Evolutionary conservation across 2,888 invertebrate genomes (phyloP).

Genomic region (Arctia plantaginis): DNA sequence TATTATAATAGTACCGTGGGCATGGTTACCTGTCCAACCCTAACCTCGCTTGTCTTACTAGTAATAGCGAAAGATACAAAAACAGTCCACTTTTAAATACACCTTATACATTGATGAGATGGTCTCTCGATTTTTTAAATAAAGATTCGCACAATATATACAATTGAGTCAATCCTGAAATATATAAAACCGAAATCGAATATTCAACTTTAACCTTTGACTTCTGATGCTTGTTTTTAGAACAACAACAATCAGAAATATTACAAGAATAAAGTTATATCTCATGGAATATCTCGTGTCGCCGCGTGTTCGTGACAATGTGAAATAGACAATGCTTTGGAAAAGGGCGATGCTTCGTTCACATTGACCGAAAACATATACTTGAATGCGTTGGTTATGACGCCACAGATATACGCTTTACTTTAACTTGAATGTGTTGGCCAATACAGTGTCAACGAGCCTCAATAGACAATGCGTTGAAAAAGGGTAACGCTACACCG

Average conservation of each 20-base stretch:
- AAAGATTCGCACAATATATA: conserved; percentile 40
- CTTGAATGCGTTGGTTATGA: conserved; percentile 32
- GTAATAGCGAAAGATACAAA: background rate
- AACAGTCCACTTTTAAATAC: background rate
- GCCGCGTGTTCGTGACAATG: conserved; percentile 84
- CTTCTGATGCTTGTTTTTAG: conserved; percentile 36
- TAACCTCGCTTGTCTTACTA: background rate
- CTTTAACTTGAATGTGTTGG: conserved; percentile 32
- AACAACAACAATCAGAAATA: conserved; percentile 68
- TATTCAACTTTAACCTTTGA: conserved; percentile 28
- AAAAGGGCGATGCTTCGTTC: conserved; percentile 80
- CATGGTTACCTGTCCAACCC: background rate
- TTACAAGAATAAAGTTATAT: conserved; percentile 81
- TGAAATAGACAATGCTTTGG: conserved; percentile 84
- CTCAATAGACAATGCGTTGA: conserved; percentile 75
- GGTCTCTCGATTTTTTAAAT: background rate
- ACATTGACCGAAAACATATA: conserved; percentile 47
- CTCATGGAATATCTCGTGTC: conserved; percentile 81
- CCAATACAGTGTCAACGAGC: conserved; percentile 61
- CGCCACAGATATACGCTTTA: conserved; percentile 31
- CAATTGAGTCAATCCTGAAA: background rate
- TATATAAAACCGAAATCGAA: background rate
- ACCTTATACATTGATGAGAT: background rate
- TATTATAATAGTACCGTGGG: no score
- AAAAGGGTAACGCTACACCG: conserved; percentile 80